Evolutionary conservation across 2,888 invertebrate genomes (phyloP), one percentile per base, ranked within the genome.

Genomic region (Eudemis profundana): DNA sequence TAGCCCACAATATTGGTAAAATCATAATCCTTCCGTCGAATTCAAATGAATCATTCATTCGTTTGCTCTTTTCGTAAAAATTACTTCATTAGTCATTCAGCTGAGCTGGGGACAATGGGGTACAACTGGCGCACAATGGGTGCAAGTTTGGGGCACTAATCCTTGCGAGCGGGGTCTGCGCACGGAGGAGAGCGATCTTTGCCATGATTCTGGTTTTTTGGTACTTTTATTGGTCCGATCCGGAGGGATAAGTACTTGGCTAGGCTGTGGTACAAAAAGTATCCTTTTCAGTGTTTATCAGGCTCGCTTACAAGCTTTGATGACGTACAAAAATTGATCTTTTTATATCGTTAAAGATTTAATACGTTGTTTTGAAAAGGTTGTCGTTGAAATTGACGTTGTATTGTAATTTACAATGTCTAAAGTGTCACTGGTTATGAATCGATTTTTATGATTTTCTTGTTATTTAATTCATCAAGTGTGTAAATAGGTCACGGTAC

Each of bases 11-110:
- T 47, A 47, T 47, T 47, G 44, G 44, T 33, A 33, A 33, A 47
- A 36, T 56, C 12, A n/a, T 40, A 56, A 56, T 47, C 57, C 47
- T 47, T 47, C 36, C 57, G 57, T 46, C 54, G 23, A 46, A 51
- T 42, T 38, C 44, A 23, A 44, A 59, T 49, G 19, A 59, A 51
- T 33, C 47, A 27, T 53, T 54, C 46, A 54, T 46, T 59, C 54
- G 15, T 53, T 57, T 59, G 64, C 57, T 59, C 64, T 50, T 57
- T 64, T 38, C 50, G 64, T 63, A 50, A 50, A 63, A 57, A 50
- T 56, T 27, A 47, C 49, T 44, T 64, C 64, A 59, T 64, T 64
- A 64, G 57, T 59, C 64, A 64, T 64, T 59, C 59, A 63, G 62
- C 15, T 36, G 36, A 59, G 23, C 49, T 10, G 33, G 27, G 17